These are phyloP conservation scores for Opisthocomus hoazin DNA, from an alignment of 2,113 vertebrate species.

Conservation along the genomic window DNA sequence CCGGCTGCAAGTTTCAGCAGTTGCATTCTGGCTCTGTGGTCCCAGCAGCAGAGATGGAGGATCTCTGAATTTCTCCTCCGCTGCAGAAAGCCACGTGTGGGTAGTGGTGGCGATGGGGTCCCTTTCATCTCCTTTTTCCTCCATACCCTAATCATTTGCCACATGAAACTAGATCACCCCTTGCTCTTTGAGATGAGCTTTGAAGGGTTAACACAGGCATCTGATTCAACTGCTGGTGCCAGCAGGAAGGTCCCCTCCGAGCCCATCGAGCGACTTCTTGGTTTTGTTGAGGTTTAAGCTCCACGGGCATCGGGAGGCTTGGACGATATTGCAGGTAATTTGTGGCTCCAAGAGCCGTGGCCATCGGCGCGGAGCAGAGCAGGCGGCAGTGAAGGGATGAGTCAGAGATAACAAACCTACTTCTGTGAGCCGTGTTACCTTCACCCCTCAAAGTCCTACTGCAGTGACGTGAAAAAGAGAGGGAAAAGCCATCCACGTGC, in stretches of 20 bases:
- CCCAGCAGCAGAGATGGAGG: neutral
- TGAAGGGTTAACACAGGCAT: neutral
- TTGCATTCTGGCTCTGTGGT: neutral
- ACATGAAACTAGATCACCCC: neutral
- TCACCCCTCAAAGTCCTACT: neutral
- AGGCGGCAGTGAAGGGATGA: neutral
- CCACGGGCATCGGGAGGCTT: fast-evolving
- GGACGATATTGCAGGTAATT: neutral
- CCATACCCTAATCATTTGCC: neutral
- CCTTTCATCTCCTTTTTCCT: constrained; percentile 45
- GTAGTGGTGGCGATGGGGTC: neutral
- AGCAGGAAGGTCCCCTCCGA: neutral
- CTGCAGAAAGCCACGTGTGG: constrained; percentile 38
- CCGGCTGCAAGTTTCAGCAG: neutral
- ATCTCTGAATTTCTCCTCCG: neutral
- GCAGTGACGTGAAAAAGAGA: neutral
- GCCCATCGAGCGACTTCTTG: neutral
- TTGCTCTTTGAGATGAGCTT: neutral
- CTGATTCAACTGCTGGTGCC: neutral
- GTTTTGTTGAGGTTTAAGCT: neutral
- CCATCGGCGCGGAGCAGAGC: neutral
- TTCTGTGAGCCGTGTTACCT: neutral
- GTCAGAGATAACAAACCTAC: neutral
- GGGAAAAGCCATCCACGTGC: neutral
- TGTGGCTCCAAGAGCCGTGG: neutral